Conservation (phyloP, 2,113 vertebrate genomes). For the Spheniscus mendiculus region DNA sequence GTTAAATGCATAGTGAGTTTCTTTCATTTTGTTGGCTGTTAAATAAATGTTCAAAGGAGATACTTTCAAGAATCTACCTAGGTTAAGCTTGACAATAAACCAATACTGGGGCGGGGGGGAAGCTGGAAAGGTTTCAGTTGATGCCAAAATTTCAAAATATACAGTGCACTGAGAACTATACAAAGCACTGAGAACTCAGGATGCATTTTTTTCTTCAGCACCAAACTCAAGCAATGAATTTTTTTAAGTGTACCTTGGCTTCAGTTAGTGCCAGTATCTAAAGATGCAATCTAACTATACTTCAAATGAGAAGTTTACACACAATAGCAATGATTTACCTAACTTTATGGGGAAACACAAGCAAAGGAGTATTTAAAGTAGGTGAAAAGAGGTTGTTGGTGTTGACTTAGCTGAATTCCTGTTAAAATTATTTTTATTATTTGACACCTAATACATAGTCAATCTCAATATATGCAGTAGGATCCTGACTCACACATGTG, state of each 20-base stretch:
- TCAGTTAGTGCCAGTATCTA: neutral
- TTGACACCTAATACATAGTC: neutral
- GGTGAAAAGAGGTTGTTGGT: neutral
- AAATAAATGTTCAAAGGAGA: neutral
- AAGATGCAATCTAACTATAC: neutral
- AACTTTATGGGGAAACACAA: neutral
- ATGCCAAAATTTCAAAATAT: neutral
- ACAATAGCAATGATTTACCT: neutral
- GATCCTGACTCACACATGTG: neutral
- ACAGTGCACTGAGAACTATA: neutral
- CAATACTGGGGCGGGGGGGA: neutral
- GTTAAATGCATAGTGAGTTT: neutral
- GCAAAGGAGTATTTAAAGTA: neutral
- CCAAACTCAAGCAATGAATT: neutral
- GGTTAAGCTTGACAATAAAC: neutral
- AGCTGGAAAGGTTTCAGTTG: neutral
- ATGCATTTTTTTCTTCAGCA: neutral
- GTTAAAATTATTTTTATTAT: neutral
- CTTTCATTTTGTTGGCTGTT: neutral
- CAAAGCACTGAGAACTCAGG: neutral
- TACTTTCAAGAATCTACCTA: neutral
- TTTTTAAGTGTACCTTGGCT: neutral
- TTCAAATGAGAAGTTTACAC: neutral
- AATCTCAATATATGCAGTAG: neutral
- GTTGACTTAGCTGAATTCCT: neutral